Conservation (phyloP, 2,888 invertebrate genomes). For the Anagyrus pseudococci region DNA sequence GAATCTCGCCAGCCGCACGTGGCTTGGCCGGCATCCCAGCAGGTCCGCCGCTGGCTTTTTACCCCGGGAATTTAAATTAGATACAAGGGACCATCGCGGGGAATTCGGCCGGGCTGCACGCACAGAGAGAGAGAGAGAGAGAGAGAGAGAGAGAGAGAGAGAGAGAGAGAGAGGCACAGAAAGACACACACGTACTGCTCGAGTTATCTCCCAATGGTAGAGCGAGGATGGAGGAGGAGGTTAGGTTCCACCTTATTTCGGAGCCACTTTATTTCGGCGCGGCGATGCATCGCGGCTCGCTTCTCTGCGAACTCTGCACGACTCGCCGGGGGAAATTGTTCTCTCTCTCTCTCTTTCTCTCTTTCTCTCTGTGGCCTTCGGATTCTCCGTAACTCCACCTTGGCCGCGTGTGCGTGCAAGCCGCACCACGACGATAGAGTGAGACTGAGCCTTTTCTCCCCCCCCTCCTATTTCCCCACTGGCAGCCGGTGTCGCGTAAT, state of each 20-base stretch:
- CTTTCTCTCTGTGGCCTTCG: not conserved
- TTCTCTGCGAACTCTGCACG: constrained; percentile 14
- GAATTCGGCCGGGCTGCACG: constrained; percentile 3
- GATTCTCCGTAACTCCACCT: too few relatives aligned
- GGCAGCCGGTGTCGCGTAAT: too few relatives aligned
- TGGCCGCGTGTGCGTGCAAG: too few relatives aligned
- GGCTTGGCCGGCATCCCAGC: constrained; percentile 56
- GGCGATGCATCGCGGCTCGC: constrained; percentile 15
- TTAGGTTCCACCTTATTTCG: constrained; percentile 20
- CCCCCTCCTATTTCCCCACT: too few relatives aligned
- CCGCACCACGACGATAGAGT: too few relatives aligned
- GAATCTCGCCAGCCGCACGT: constrained; percentile 59
- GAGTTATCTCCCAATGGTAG: too few relatives aligned
- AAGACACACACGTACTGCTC: not conserved
- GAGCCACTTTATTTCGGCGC: constrained; percentile 30
- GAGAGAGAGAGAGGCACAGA: too few relatives aligned
- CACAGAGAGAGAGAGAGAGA: too few relatives aligned
- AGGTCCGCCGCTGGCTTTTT: constrained; percentile 19
- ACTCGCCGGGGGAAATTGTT: constrained; percentile 33
- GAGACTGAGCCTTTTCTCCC: too few relatives aligned
- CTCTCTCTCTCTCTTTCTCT: constrained; percentile 17
- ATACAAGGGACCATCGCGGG: constrained; percentile 48
- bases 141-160: too few relatives aligned
- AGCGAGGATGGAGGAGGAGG: not conserved
- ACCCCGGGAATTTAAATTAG: constrained; percentile 58